Evolutionary conservation across 1,140 invertebrate genomes (phyloP).

Genomic region (Acarapis woodi): DNA sequence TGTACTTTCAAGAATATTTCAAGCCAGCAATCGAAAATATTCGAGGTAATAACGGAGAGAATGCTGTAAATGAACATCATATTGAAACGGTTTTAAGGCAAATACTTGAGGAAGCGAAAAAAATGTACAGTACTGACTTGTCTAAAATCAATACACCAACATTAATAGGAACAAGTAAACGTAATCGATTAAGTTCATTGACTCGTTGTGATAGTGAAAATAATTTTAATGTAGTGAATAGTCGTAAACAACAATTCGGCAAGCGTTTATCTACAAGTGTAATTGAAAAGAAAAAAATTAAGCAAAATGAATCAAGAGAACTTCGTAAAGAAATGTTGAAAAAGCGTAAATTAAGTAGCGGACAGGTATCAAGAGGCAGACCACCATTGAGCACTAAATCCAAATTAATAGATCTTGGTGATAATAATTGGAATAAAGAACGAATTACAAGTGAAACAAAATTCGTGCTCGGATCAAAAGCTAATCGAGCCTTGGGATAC

Average conservation of each 20-base stretch:
- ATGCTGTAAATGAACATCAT: conserved; percentile 40
- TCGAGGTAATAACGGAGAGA: conserved; percentile 33
- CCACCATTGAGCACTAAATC: no score
- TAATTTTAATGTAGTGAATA: background rate
- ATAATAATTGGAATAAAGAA: conserved; percentile 46
- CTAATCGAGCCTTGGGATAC: conserved; percentile 36
- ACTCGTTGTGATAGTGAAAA: background rate
- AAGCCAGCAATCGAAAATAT: conserved; percentile 47
- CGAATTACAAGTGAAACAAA: conserved; percentile 31
- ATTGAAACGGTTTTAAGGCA: conserved; percentile 36
- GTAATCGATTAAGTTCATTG: background rate
- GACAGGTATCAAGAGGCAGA: no score
- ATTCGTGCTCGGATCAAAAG: conserved; percentile 42
- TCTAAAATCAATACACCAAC: no score
- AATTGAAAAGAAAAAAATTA: background rate
- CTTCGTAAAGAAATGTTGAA: conserved; percentile 1
- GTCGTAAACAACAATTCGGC: background rate
- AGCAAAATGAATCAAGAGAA: background rate
- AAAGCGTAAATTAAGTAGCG: no score
- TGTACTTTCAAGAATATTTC: conserved; percentile 23
- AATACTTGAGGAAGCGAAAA: conserved; percentile 34
- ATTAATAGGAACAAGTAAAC: no score
- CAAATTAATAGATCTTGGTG: no score
- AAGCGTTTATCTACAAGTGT: background rate
- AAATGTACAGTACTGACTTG: conserved; percentile 12